phyloP scores from a whole-genome alignment of 2,113 vertebrate genomes.

The Xenotilapia caudafasciata region DNA sequence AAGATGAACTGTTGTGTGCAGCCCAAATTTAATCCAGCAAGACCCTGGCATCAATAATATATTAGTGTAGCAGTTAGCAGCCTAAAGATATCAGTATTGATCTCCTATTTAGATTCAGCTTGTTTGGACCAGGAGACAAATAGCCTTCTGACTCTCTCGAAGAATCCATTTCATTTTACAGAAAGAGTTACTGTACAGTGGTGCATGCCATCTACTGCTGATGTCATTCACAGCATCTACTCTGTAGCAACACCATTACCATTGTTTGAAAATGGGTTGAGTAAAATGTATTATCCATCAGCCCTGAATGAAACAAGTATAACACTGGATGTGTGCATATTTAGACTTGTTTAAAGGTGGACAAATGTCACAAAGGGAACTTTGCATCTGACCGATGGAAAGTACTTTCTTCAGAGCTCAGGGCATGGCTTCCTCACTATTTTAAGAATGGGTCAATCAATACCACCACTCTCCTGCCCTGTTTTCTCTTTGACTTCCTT shows the following conservation, averaged over 20 bases:
- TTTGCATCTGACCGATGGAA: conserved; percentile 5
- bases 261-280: neutral
- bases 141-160: conserved; percentile 37
- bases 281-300: neutral
- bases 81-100: conserved; percentile 74
- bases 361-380: neutral
- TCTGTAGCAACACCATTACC: neutral
- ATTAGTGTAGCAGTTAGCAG: conserved; percentile 60
- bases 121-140: conserved; percentile 62
- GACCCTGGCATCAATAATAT: conserved; percentile 70
- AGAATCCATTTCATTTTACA: conserved; percentile 61
- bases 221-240: neutral
- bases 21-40: conserved; percentile 61
- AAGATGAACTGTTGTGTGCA: conserved; percentile 53
- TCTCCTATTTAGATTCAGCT: conserved; percentile 54
- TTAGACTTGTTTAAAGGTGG: neutral
- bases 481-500: neutral
- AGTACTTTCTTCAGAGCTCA: neutral
- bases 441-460: neutral
- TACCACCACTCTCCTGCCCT: neutral
- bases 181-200: conserved; percentile 7
- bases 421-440: neutral
- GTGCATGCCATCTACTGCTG: neutral
- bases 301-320: neutral
- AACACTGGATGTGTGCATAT: neutral